Evolutionary conservation across 2,113 vertebrate species (phyloP), one percentile per base, ranked within the genome.

Genomic region (Bufo bufo): DNA sequence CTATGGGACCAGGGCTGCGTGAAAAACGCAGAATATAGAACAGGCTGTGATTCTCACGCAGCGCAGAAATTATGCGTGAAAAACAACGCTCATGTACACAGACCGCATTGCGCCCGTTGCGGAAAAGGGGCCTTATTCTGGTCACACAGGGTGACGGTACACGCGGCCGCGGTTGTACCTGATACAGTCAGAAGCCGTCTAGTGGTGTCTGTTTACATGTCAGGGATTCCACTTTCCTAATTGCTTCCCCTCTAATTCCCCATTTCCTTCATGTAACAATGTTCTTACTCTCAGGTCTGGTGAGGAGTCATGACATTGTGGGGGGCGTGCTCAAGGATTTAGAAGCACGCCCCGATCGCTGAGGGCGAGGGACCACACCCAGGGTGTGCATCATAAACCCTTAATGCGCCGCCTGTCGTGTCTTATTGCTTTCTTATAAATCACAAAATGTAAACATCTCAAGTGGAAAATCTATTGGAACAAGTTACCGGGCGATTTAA

Each of bases 391-490:
- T 77, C 45, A 4, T 3, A 88, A 88, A 84, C 87, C 87, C 59
- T 84, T 88, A 88, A 88, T 87, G 81, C 77, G 16, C 14, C 19
- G 47, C 47, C 87, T 84, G 87, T 84, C 81, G 49, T 74, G 80
- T 82, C 80, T 50, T 88, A 83, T 83, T 82, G 86, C 86, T 81
- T 84, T 78, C 87, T 45, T 74, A 84, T 77, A 88, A 77, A 84
- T 77, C 81, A 77, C 72, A 66, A 43, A 65, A 84, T 88, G 81
- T 84, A 84, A 88, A 88, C 87, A 84, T 66, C 71, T 88, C 72
- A 88, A 88, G 87, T 88, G 87, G 87, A 88, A 88, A 77, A 88
- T 75, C 87, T 84, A 88, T 77, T 84, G 72, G 81, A 84, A 88
- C 72, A 84, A 65, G 87, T 88, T 88, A 81, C 80, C 78, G 56